Evolutionary conservation across 2,888 invertebrate genomes (phyloP).

Genomic region (Andrena camellia): DNA sequence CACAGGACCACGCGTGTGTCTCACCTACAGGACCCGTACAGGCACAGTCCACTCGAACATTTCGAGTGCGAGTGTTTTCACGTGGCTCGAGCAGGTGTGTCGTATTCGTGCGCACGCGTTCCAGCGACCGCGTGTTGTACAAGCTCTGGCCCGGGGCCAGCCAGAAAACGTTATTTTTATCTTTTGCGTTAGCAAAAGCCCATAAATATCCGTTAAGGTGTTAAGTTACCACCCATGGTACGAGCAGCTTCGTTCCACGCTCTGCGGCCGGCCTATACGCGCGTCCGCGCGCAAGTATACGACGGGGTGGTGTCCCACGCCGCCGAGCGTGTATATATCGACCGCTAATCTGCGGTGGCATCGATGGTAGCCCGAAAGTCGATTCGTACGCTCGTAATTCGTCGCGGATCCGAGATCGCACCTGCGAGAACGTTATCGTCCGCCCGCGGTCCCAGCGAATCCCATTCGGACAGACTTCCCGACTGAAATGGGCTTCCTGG

Average conservation of each 20-base stretch:
- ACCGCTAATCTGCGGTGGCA: constrained; percentile 66
- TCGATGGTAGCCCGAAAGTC: constrained; percentile 68
- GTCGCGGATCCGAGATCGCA: constrained; percentile 46
- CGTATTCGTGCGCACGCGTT: constrained; percentile 14
- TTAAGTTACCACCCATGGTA: constrained; percentile 72
- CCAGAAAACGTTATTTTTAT: constrained; percentile 69
- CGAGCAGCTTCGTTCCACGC: constrained; percentile 52
- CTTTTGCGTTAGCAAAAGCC: constrained; percentile 67
- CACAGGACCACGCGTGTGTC: neutral
- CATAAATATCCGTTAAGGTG: constrained; percentile 74
- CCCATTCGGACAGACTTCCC: constrained; percentile 23
- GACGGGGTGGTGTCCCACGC: constrained; percentile 9
- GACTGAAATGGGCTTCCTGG: constrained; percentile 22
- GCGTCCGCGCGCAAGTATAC: constrained; percentile 13
- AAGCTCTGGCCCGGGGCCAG: constrained; percentile 57
- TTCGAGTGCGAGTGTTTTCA: constrained; percentile 7
- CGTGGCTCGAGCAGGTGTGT: constrained; percentile 26
- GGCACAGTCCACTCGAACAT: neutral
- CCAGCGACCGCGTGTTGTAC: constrained; percentile 34
- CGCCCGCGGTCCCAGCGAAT: constrained; percentile 26
- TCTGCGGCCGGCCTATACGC: neutral
- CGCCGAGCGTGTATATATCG: constrained; percentile 52
- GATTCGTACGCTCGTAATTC: constrained; percentile 66
- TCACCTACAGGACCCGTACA: neutral
- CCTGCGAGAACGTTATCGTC: constrained; percentile 53